These are phyloP conservation scores for Spilogale gracilis DNA, from an alignment of 2,113 vertebrate genomes.

Conservation along the genomic window DNA sequence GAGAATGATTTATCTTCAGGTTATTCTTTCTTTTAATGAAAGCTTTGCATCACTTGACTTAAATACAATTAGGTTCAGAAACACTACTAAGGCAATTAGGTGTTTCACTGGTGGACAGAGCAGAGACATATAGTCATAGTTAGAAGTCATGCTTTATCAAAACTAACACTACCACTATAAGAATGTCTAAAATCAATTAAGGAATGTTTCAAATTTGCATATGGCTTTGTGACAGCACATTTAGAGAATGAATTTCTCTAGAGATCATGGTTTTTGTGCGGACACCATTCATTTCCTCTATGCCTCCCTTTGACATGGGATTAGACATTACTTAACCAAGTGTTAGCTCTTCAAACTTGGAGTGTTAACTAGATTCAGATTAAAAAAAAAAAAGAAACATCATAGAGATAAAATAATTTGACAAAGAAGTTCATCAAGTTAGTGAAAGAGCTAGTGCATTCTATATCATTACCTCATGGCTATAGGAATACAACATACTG, in stretches of 20 bases:
- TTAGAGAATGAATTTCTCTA: not conserved
- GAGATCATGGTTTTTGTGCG: not conserved
- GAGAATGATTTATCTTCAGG: not conserved
- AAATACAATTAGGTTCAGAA: constrained; percentile 2
- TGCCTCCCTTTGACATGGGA: not conserved
- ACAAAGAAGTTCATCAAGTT: not conserved
- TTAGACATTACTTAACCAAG: not conserved
- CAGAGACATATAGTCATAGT: constrained; percentile 28
- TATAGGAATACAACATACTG: not conserved
- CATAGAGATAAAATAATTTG: not conserved
- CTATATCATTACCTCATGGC: not conserved
- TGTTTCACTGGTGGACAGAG: not conserved
- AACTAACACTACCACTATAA: not conserved
- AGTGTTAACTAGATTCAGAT: not conserved
- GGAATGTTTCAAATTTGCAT: not conserved
- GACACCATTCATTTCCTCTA: not conserved
- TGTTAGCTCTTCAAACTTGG: not conserved
- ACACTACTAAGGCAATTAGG: not conserved
- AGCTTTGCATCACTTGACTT: not conserved
- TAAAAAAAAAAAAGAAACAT: not conserved
- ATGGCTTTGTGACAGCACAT: not conserved
- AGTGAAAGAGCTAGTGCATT: not conserved
- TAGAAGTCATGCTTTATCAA: not conserved
- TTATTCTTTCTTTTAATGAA: not conserved
- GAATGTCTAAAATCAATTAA: not conserved